phyloP scores from a whole-genome alignment of 2,888 invertebrate genomes.

The Cheilosia urbana region DNA sequence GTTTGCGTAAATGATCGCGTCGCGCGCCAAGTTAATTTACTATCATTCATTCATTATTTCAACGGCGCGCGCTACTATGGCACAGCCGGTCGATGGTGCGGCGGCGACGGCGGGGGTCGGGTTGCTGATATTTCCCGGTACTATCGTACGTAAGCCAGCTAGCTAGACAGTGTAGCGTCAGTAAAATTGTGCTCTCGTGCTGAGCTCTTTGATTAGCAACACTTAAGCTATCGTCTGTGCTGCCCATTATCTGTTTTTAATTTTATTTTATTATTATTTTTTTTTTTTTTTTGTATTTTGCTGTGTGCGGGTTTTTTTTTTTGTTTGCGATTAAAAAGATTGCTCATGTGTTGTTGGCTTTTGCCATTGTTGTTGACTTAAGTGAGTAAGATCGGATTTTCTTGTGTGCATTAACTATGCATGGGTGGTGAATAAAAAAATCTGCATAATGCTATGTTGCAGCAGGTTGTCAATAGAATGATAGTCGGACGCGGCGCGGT shows the following conservation, averaged over 20 bases:
- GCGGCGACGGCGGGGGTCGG: background rate
- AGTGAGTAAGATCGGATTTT: slow-evolving; percentile 23
- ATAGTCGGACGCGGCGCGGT: background rate
- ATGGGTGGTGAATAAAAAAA: slow-evolving; percentile 56
- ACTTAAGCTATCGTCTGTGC: slow-evolving; percentile 35
- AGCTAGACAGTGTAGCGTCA: slow-evolving; percentile 68
- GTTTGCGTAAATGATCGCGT: slow-evolving; percentile 5
- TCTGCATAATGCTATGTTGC: slow-evolving; percentile 67
- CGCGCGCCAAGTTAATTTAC: slow-evolving; percentile 49
- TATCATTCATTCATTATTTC: slow-evolving; percentile 64
- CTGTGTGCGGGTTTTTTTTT: slow-evolving; percentile 5
- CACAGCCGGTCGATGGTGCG: background rate
- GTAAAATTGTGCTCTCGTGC: slow-evolving; percentile 56
- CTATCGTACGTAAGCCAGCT: slow-evolving; percentile 52
- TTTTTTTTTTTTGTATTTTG: background rate
- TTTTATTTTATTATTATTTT: too few species aligned
- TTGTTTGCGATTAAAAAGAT: slow-evolving; percentile 45
- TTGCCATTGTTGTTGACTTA: background rate
- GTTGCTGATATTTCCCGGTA: slow-evolving; percentile 56
- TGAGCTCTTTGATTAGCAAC: slow-evolving; percentile 62
- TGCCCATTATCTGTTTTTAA: slow-evolving; percentile 48
- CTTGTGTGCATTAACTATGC: slow-evolving; percentile 45
- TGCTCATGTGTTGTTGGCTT: slow-evolving; percentile 26
- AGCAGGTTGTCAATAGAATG: slow-evolving; percentile 35
- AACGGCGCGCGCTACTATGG: background rate